Evolutionary conservation across 2,888 invertebrate species (phyloP).

Genomic region (Chloroclystis v-ata): DNA sequence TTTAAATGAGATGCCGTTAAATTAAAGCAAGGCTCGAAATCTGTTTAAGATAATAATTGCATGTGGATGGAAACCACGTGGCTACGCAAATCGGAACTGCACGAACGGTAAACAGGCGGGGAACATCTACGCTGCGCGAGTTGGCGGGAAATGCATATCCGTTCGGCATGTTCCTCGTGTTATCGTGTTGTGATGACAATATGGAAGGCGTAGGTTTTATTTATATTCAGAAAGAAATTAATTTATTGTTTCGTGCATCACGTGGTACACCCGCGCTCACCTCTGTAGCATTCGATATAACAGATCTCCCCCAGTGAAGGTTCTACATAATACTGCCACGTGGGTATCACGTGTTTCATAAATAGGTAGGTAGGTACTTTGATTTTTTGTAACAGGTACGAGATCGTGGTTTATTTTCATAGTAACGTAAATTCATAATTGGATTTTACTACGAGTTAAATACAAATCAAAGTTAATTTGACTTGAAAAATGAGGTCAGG

Average conservation of each 20-base stretch:
- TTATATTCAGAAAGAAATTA: no score
- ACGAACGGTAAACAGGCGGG: constrained; percentile 6
- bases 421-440: no score
- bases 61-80: constrained; percentile 10
- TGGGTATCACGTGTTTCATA: constrained; percentile 31
- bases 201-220: not conserved
- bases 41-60: not conserved
- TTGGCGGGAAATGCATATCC: constrained; percentile 27
- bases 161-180: constrained; percentile 12
- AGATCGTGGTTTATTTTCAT: no score
- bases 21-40: no score
- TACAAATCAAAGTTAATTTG: not conserved
- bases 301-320: constrained; percentile 29
- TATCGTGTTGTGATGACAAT: constrained; percentile 2
- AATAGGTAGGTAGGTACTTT: not conserved
- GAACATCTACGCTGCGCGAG: constrained; percentile 5
- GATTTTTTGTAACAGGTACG: not conserved
- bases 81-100: constrained; percentile 10
- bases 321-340: constrained; percentile 48
- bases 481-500: constrained; percentile 16
- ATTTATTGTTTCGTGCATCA: no score
- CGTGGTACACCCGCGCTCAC: constrained; percentile 23
- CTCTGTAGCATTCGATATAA: constrained; percentile 22
- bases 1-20: no score
- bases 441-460: not conserved